Evolutionary conservation across 2,113 vertebrate genomes (phyloP).

Genomic region (Paramisgurnus dabryanus): DNA sequence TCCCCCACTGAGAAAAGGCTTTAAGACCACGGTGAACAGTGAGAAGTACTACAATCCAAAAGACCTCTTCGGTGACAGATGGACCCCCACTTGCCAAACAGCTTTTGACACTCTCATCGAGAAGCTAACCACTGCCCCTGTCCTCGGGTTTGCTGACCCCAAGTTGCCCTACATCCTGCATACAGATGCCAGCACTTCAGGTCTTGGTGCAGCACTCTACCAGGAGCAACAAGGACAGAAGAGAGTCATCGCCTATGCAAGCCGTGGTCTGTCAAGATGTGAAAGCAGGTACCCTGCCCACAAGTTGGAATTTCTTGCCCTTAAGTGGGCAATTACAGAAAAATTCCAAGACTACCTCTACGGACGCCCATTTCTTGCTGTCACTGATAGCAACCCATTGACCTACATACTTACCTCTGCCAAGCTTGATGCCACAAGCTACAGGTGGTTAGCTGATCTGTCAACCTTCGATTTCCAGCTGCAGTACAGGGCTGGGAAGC

Average conservation of each 20-base stretch:
- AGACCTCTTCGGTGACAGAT: not conserved
- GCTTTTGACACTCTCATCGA: not conserved
- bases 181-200: not conserved
- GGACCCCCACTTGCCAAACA: not conserved
- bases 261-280: not conserved
- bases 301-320: not conserved
- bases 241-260: not conserved
- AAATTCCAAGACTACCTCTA: not conserved
- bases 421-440: too few relatives aligned
- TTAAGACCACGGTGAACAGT: not conserved
- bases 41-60: conserved; percentile 12
- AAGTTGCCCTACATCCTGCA: not conserved
- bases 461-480: too few relatives aligned
- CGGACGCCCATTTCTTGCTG: not conserved
- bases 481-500: too few relatives aligned
- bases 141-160: conserved; percentile 5
- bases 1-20: not conserved
- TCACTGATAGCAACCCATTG: not conserved
- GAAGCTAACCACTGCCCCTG: not conserved
- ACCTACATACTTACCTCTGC: not conserved
- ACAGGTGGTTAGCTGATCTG: too few relatives aligned
- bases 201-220: not conserved
- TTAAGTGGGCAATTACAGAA: not conserved
- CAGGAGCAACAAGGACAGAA: not conserved
- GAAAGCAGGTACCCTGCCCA: not conserved